Conservation (phyloP, 2,113 vertebrate species). For the Elaphurus davidianus region DNA sequence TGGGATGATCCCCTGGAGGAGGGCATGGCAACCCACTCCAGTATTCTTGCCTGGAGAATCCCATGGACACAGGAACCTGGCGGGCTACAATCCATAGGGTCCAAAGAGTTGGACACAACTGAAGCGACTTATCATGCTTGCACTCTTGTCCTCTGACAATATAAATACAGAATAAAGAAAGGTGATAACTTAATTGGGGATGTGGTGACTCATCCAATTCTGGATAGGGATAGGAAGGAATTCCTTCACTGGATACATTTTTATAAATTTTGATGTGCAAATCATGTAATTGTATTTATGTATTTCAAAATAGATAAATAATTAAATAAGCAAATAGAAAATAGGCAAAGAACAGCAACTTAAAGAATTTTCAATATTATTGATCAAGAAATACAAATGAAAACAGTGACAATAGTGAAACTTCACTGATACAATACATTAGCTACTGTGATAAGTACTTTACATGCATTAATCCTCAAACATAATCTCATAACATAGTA, state of each 20-base stretch:
- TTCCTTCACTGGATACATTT: background rate
- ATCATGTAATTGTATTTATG: background rate
- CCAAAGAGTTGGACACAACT: background rate
- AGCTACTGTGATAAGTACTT: background rate
- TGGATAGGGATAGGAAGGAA: background rate
- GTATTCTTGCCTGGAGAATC: background rate
- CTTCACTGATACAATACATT: background rate
- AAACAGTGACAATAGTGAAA: background rate
- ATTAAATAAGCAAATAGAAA: background rate
- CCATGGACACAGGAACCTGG: background rate
- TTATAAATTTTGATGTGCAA: background rate
- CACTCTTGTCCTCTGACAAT: background rate
- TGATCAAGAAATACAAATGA: conserved; percentile 11
- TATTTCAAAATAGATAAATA: background rate
- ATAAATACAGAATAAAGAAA: background rate
- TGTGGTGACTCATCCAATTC: background rate
- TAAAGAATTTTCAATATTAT: background rate
- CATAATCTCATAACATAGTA: background rate
- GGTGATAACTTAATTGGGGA: background rate
- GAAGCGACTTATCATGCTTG: rapidly evolving
- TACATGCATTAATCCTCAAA: background rate
- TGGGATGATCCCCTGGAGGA: background rate
- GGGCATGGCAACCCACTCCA: background rate
- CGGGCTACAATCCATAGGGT: background rate
- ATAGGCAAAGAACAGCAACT: background rate